Evolutionary conservation across 2,797 vertebrate species (phyloP), one percentile per base, ranked within the genome.

Genomic region (Coranthus polyacanthus): DNA sequence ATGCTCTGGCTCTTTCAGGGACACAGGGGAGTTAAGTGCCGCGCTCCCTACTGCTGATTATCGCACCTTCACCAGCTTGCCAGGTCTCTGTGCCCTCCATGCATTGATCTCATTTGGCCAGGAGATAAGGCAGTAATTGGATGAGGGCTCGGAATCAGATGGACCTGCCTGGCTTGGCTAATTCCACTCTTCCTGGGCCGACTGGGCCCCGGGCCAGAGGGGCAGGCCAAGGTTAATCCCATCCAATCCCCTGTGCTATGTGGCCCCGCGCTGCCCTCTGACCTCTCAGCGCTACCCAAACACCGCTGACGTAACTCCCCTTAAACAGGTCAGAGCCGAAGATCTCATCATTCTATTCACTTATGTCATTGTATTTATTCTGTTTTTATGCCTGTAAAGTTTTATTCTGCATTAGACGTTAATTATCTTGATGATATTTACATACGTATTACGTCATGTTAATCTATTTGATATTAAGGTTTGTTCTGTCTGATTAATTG

Each of bases 51-150:
- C 79, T 68, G 80, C 79, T 73, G 91, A 93, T 92, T 89, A 92
- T 91, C 69, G 61, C 91, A 92, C 89, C 88, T 89, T 86, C 54
- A 45, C 83, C 78, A 59, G 81, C 77, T 81, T 87, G 89, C 86
- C 85, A 83, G 88, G 82, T 89, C 84, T 86, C 74, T 65, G 77
- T 90, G 88, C 87, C 83, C 83, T 87, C 81, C 76, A 76, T 85
- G 81, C 89, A 92, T 91, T 93, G 92, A 93, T 94, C 90, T 92
- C 85, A 92, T 93, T 92, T 92, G 91, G 83, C 89, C 76, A 82
- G 85, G 90, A 95, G 94, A 94, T 92, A 93, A 93, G 89, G 82
- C 81, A 86, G 84, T 95, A 95, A 95, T 95, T 94, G 92, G 93
- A 95, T 92, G 89, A 92, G 90, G 86, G 84, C 83, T 91, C 92